Conservation (phyloP, 2,113 vertebrate genomes). For the Stigmatopora nigra region DNA sequence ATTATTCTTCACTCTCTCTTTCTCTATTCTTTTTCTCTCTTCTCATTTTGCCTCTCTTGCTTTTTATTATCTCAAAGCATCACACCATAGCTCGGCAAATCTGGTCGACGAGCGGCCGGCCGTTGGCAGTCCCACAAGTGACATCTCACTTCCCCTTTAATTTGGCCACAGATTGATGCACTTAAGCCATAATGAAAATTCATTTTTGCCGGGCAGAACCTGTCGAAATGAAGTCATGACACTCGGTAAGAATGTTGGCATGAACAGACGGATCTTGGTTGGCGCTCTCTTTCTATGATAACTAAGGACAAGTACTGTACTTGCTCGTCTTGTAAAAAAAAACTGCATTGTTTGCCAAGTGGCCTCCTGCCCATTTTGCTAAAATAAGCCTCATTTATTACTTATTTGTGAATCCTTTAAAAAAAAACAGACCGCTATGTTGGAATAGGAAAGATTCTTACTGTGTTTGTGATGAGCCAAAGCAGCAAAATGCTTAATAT, state of each 20-base stretch:
- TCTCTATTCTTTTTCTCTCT: conserved; percentile 25
- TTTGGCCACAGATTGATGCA: conserved; percentile 36
- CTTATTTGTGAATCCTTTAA: no score
- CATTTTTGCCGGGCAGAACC: conserved; percentile 14
- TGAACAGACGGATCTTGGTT: conserved; percentile 17
- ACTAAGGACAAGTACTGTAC: neutral
- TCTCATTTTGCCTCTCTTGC: conserved; percentile 28
- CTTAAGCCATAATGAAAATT: conserved; percentile 39
- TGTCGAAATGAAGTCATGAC: conserved; percentile 20
- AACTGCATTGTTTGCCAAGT: neutral
- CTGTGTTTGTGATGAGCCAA: no score
- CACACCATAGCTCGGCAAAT: conserved; percentile 1
- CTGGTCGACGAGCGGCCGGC: conserved; percentile 6
- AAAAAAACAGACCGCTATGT: no score
- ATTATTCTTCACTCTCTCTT: conserved; percentile 56
- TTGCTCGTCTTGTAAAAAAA: neutral
- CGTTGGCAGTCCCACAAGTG: conserved; percentile 32
- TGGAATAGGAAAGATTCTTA: no score
- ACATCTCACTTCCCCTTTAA: conserved; percentile 38
- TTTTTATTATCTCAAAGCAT: conserved; percentile 22
- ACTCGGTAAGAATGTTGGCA: conserved; percentile 22
- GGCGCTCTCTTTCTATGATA: neutral
- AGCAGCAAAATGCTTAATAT: no score
- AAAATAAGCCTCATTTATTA: neutral
- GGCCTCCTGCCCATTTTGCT: neutral